Conservation (phyloP, 2,113 vertebrate species). For the Ailuropoda melanoleuca region DNA sequence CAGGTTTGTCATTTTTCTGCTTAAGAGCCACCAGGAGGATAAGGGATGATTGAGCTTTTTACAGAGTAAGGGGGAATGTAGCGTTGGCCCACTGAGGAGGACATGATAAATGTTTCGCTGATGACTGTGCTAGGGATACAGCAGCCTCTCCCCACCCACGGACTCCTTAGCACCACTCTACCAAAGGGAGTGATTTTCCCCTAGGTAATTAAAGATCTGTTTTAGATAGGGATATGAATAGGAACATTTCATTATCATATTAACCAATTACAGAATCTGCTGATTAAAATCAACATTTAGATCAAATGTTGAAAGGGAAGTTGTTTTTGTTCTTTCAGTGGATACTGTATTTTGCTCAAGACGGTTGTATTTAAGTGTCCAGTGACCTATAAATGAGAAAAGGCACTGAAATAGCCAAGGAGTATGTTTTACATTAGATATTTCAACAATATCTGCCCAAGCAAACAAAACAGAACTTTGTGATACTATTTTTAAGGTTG, state of each 20-base stretch:
- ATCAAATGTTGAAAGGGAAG: constrained; percentile 55
- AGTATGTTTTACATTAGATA: constrained; percentile 4
- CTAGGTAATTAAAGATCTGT: constrained; percentile 85
- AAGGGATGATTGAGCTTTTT: constrained; percentile 86
- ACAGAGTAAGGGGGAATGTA: constrained; percentile 92
- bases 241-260: constrained; percentile 81
- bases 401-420: not conserved
- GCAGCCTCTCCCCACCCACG: constrained; percentile 85
- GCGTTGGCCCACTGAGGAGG: constrained; percentile 89
- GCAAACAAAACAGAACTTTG: not conserved
- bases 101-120: constrained; percentile 93
- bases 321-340: constrained; percentile 41
- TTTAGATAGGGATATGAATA: constrained; percentile 76
- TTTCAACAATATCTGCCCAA: not conserved
- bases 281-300: constrained; percentile 74
- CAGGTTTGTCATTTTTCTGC: not conserved
- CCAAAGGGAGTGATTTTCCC: constrained; percentile 82
- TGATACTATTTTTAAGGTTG: not conserved
- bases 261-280: constrained; percentile 72
- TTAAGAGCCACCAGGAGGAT: constrained; percentile 67
- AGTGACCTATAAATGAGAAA: not conserved
- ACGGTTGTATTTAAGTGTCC: constrained; percentile 18
- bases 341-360: not conserved
- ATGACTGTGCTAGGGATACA: constrained; percentile 87
- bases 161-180: constrained; percentile 81